Percentiles rank a stretch among this genome's conserved stretches.
These are phyloP conservation scores for Conistra vaccinii DNA, from an alignment of 2,888 invertebrate genomes.

Conservation along the genomic window DNA sequence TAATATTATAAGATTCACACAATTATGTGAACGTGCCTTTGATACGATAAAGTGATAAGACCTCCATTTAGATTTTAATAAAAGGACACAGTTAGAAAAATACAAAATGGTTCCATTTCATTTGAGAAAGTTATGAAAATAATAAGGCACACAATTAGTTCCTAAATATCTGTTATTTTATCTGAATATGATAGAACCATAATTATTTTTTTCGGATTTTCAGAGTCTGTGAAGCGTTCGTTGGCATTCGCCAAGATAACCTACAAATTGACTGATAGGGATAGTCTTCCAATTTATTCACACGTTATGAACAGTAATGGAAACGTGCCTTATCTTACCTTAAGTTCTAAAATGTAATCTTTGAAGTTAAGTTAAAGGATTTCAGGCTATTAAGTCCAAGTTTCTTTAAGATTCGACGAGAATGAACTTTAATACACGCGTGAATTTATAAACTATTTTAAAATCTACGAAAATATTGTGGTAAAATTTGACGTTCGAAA, in stretches of 20 bases:
- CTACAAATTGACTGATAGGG: constrained; percentile 13
- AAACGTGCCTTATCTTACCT: constrained; percentile 16
- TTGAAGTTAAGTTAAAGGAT: constrained; percentile 13
- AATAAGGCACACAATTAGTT: not conserved
- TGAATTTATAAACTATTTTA: not conserved
- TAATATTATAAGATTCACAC: constrained; percentile 5
- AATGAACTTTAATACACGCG: not conserved
- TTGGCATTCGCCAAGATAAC: not conserved
- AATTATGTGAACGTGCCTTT: constrained; percentile 6
- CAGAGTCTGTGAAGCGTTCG: not conserved
- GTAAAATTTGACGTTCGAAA: too few species aligned
- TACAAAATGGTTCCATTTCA: not conserved
- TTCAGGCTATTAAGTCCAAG: not conserved
- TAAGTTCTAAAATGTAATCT: constrained; percentile 29
- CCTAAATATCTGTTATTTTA: not conserved
- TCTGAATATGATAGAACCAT: not conserved
- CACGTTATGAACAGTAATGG: constrained; percentile 32
- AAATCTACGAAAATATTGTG: not conserved
- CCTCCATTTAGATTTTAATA: not conserved
- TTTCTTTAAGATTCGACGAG: constrained; percentile 3
- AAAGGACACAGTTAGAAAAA: not conserved
- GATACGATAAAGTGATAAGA: constrained; percentile 7
- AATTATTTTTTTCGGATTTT: not conserved
- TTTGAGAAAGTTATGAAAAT: not conserved
- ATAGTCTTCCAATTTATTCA: constrained; percentile 36